Evolutionary conservation across 2,888 invertebrate genomes (phyloP), one percentile per base, ranked within the genome.

Genomic region (Opisthograptis luteolata): DNA sequence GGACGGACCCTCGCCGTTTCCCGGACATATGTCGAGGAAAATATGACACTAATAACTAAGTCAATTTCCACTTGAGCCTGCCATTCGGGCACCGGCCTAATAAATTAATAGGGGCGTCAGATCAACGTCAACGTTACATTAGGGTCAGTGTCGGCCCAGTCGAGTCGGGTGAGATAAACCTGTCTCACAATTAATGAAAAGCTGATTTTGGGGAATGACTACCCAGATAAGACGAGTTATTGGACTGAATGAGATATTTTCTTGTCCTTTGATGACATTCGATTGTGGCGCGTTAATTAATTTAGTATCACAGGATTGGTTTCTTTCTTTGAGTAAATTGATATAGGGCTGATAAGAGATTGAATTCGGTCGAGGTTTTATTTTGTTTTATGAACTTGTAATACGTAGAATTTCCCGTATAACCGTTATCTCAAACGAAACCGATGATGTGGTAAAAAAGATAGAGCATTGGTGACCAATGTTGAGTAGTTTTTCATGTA

Each of bases 91-190:
- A 60, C 56, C 58, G 58, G 67, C 68, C 79, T 80, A 83, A 79
- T 84, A 84, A 84, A 85, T 84, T 86, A 84, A 86, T 86, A 81
- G 75, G 43, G 70, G 71, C 73, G 80, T 81, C 80, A 72, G 83
- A 85, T 85, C 76, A 79, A 72, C 79, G 83, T 84, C 84, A 80
- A 66, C 77, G 78, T 62, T 67, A 72, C 75, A 75, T 76, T 73
- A 79, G 69, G 79, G 76, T 73, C 77, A 70, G 73, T 73, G 73
- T 68, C 75, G 66, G 68, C 73, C 70, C 70, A 41, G 30, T 24
- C 40, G 24, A 32, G 64, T 58, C 68, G 64, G 66, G 57, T 64
- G 54, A 74, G 76, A 85, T 84, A 80, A 81, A 75, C 70, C 73
- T 74, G 74, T 70, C 73, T 59, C 71, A 73, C 84, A 86, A 84